phyloP scores from a whole-genome alignment of 2,797 vertebrate genomes.

The Simalia tracyae region DNA sequence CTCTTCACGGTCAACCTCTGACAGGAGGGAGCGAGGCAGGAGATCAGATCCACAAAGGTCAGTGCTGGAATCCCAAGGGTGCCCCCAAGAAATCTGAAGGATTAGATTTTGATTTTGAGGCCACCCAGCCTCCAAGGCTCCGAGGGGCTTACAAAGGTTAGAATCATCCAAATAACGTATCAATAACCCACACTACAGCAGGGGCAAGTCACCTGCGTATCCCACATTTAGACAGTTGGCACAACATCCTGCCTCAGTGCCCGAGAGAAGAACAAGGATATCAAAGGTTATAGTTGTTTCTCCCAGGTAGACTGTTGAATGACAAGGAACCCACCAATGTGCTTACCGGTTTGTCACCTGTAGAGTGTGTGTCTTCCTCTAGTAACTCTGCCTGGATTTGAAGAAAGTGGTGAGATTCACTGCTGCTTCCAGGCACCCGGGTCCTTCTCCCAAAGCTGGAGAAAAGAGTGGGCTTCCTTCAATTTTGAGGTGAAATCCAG shows the following conservation, averaged over 20 bases:
- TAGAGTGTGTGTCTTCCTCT: neutral
- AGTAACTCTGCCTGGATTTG: neutral
- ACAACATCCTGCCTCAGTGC: too few relatives aligned
- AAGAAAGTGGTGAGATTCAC: neutral
- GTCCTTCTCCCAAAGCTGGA: neutral
- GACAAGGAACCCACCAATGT: too few relatives aligned
- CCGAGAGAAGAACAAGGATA: too few relatives aligned
- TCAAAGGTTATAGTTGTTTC: too few relatives aligned
- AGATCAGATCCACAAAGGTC: too few relatives aligned
- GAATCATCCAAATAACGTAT: neutral
- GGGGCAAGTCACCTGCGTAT: neutral
- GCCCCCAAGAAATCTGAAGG: neutral
- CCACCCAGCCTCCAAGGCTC: neutral
- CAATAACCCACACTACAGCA: neutral
- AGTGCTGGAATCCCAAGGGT: too few relatives aligned
- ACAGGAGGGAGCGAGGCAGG: neutral
- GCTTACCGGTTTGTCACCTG: neutral
- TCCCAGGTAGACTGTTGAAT: neutral
- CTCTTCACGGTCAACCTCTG: neutral
- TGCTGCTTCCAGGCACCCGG: neutral
- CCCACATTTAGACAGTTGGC: too few relatives aligned
- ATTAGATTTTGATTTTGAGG: neutral
- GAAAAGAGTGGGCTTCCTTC: neutral
- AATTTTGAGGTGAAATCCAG: neutral
- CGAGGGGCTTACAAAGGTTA: neutral